phyloP scores from a whole-genome alignment of 2,113 vertebrate species.

The Oreochromis niloticus region DNA sequence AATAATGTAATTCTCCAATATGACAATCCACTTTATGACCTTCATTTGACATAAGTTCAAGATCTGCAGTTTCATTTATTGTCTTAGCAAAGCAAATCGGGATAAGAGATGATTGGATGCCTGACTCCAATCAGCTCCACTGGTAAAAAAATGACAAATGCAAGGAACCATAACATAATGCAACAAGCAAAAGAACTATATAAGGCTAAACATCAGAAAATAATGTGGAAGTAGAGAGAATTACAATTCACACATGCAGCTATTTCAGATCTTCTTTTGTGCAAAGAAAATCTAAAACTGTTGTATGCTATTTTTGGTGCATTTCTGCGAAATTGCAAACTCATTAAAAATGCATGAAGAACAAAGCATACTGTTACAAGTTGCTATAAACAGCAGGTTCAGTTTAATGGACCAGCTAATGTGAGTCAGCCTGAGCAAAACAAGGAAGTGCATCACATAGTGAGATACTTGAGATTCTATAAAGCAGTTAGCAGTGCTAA shows the following conservation, averaged over 20 bases:
- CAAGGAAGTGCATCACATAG: neutral
- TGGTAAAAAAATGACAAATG: neutral
- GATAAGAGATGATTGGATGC: neutral
- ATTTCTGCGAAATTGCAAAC: accelerated
- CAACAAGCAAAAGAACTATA: neutral
- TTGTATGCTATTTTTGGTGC: neutral
- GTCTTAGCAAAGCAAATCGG: accelerated
- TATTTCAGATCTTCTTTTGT: neutral
- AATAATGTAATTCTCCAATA: neutral
- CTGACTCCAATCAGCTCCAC: neutral
- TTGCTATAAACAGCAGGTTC: neutral
- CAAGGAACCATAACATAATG: neutral
- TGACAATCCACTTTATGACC: neutral
- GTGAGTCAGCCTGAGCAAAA: neutral
- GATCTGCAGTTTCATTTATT: neutral
- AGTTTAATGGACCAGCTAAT: neutral
- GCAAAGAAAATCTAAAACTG: neutral
- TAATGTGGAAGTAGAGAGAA: accelerated
- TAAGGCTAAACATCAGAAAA: neutral
- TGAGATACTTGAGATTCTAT: neutral
- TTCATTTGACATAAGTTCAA: neutral
- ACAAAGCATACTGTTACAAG: neutral
- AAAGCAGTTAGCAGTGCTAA: neutral
- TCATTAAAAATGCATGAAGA: neutral
- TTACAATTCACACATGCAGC: accelerated